Base-by-base conservation (phyloP, 2,888 invertebrate genomes). In the Octodonta nipae region DNA sequence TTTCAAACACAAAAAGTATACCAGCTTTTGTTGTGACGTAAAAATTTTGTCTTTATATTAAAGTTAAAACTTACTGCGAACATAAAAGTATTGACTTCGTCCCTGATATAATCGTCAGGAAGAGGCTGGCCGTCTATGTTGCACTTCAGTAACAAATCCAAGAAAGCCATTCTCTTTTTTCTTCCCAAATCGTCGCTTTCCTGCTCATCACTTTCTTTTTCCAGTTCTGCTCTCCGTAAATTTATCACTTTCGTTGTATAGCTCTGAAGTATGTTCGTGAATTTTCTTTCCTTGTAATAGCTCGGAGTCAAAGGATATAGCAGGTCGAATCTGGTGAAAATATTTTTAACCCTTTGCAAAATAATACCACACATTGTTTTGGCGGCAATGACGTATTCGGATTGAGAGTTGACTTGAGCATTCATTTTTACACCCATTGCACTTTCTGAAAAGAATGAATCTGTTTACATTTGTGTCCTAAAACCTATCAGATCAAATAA, bases 391-490 rank as follows among this genome's bases (percentile, higher is more conserved):
- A 83, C 79, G 52, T 84, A 86, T 44, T 74, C 70, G 0, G 79
- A 78, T 40, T 79, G 68, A 4, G 64, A 64, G 49, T 78, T 65
- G 6, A 63, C 63, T 56, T 87, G 86, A 0, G 84, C 81, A 51
- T 81, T 66, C 1, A 83, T 63, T 15, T 71, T 68, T 4, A 74
- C 70, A 1, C 86, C 87, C 87, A 88, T 88, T 4, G 87, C 79
- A 5, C 82, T 78, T 63, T 87, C 86, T 82, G 63, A 33, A 66
- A 57, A n/a, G n/a, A n/a, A n/a, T n/a, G n/a, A n/a, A n/a, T n/a
- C n/a, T n/a, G n/a, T n/a, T n/a, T n/a, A n/a, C n/a, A n/a, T n/a
- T n/a, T n/a, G n/a, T n/a, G n/a, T n/a, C n/a, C n/a, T n/a, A n/a
- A n/a, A n/a, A n/a, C n/a, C n/a, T n/a, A n/a, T n/a, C n/a, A n/a